Base-by-base conservation (phyloP, 2,797 vertebrate genomes). In the Xiphorhynchus erythropygius region DNA sequence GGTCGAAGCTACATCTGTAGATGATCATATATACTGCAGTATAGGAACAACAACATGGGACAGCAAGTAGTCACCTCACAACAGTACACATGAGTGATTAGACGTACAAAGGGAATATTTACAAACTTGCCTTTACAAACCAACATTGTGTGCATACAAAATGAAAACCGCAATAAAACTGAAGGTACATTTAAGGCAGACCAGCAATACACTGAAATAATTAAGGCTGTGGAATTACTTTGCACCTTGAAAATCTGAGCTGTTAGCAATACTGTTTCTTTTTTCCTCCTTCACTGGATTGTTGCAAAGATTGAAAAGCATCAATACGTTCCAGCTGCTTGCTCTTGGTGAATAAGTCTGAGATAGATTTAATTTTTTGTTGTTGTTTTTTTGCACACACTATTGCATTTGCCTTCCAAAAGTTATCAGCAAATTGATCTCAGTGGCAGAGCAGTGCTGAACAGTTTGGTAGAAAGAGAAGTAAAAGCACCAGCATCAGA, bases 171-270 rank as follows among this genome's bases (percentile, higher is more conserved):
- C 93, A 87, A 84, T 97, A 96, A 95, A 97, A 97, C 96, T 95
- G 96, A 97, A 97, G 94, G 95, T 97, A 98, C 97, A 97, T 96
- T 98, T 98, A 98, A 97, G 98, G 98, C 98, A 98, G 97, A 98
- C 97, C 97, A 98, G 98, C 97, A 97, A 98, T 96, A 98, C 96
- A 97, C 96, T 95, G 97, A 98, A 97, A 97, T 97, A 97, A 97
- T 98, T 98, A 98, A 98, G 98, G 98, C 98, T 98, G 97, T 97
- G 97, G 97, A 98, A 96, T 97, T 97, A 94, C 95, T 98, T 97
- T 96, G 97, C 98, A 98, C 97, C 97, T 98, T 97, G 97, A 97
- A 98, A 98, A 97, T 90, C 92, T 94, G 97, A 97, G 94, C 97
- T 97, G 91, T 97, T 97, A 95, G 92, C 53, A 94, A 82, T 86